Conservation (phyloP, 1,140 invertebrate genomes). For the Akabosia matsudoensis region DNA sequence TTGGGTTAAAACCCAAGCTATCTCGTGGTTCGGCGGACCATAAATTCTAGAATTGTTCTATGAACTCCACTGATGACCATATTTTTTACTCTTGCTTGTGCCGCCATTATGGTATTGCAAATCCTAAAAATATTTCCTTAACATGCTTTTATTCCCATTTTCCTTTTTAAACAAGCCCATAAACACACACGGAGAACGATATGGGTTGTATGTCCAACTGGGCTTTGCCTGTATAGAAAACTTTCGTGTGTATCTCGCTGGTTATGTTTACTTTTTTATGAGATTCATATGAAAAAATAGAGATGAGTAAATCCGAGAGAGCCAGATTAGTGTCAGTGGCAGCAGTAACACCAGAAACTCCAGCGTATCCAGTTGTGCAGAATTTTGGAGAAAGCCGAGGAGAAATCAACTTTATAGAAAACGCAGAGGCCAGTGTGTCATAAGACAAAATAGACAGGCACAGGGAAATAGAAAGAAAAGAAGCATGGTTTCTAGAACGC, state of each 20-base stretch:
- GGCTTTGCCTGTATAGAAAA: not conserved
- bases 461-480: not conserved
- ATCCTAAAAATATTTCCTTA: no score
- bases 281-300: not conserved
- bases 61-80: constrained; percentile 5
- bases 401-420: not conserved
- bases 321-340: constrained; percentile 17
- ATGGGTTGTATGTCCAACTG: not conserved
- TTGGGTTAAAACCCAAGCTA: not conserved
- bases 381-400: no score
- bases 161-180: no score
- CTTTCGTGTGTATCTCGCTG: not conserved
- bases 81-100: no score
- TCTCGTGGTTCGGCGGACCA: not conserved
- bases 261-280: not conserved
- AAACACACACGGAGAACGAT: no score
- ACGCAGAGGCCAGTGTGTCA: not conserved
- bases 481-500: not conserved
- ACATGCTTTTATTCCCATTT: no score
- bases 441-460: not conserved
- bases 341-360: not conserved
- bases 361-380: not conserved
- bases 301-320: constrained; percentile 20
- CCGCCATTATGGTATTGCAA: no score
- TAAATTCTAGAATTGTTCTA: constrained; percentile 1